Evolutionary conservation across 2,113 vertebrate genomes (phyloP), one percentile per base, ranked within the genome.

Genomic region (Chrysemys picta): DNA sequence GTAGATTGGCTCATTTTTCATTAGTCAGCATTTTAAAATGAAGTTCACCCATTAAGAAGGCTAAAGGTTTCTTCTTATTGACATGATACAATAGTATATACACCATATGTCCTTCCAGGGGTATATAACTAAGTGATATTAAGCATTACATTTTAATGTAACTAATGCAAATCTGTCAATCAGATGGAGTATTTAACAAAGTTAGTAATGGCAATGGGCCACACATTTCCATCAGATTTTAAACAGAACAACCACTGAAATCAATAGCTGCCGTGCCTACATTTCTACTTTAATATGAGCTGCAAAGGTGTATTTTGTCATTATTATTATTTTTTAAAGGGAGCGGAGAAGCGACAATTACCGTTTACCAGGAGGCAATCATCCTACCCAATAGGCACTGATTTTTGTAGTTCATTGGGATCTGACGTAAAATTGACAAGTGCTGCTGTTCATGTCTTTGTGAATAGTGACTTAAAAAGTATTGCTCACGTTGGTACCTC

Each of bases 1-100:
- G 91, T 35, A 96, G 84, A 97, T 88, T 94, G 94, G 84, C 93
- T 98, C 93, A 94, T 96, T 97, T 82, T 95, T 98, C 95, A 93
- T 97, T 96, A 98, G 80, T 94, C 80, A 95, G 78, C 86, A 95
- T 96, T 98, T 96, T 92, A 95, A 98, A 98, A 92, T 87, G 79
- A 97, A 97, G 94, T 90, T 93, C 59, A 92, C 93, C 85, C 80
- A 89, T 96, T 94, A 95, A 96, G 93, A 96, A 95, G 94, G 85
- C 54, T 72, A 82, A 38, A 3, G 49, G 96, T 97, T 88, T 84
- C 89, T 76, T 83, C 85, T 87, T 81, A 94, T 62, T 88, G 94
- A 96, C 86, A 76, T 84, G 78, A 94, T 45, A 93, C 75, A 96
- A 96, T 79, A 89, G 79, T 93, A 84, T 27, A 10, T 56, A 80